Base-by-base conservation (phyloP, 2,888 invertebrate species). In the Allygus modestus region DNA sequence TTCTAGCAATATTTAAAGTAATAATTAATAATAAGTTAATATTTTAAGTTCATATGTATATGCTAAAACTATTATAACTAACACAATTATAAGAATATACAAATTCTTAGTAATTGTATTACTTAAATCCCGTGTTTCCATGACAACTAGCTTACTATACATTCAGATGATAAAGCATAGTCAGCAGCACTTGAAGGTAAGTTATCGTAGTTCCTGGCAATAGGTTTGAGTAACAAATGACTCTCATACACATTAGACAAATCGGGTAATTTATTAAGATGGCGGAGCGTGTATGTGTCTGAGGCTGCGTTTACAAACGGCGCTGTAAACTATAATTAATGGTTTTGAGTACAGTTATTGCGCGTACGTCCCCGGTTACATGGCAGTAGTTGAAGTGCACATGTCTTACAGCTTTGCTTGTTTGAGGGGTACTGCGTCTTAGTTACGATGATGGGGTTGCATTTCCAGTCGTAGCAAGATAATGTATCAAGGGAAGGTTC, bases 241-340 rank as follows among this genome's bases (percentile, higher is more conserved):
- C 28, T 28, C 65, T 4, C 2, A 28, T 26, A 58, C 65, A 65
- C 17, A 65, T 65, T 65, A 65, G 65, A 65, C 65, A 28, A 65
- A 65, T 65, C 28, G 12, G 65, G 65, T 65, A 65, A 31, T 65
- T 65, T 65, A 65, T 65, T 65, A 65, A 65, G 65, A 65, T 65
- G 26, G 65, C 65, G 54, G 20, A 31, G 31, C 65, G 28, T 65
- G 65, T 65, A 65, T 2, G 65, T 15, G 65, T 26, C 65, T 65
- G 65, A 65, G 11, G 31, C 0, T 65, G 28, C 28, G 65, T 65
- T 65, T 65, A 65, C 65, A 65, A 26, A 65, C 17, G 65, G 0
- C 23, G 4, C 65, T 12, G 31, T 28, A 31, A 15, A 28, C 28
- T 15, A 58, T 31, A 65, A 65, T 17, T 26, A 17, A 65, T 31